Conservation (phyloP, 2,888 invertebrate genomes). For the Lasioglossum pauxillum region DNA sequence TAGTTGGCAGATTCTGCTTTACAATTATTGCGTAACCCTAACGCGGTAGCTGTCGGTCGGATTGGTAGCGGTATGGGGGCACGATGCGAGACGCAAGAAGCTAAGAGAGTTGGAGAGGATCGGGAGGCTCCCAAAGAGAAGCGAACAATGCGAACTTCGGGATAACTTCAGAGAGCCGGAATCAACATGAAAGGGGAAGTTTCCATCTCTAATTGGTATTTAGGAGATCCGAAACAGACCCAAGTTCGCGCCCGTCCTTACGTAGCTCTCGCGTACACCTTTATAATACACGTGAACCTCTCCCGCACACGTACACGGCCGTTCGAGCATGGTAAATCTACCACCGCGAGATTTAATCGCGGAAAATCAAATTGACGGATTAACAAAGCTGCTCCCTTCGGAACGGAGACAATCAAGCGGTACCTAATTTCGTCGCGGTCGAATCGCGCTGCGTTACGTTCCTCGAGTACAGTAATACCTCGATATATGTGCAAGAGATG, state of each 20-base stretch:
- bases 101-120: conserved; percentile 61
- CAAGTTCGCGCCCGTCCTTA: conserved; percentile 68
- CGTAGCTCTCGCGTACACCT: conserved; percentile 37
- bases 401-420: conserved; percentile 19
- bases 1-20: conserved; percentile 71
- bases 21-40: conserved; percentile 76
- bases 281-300: conserved; percentile 24
- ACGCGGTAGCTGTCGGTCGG: conserved; percentile 70
- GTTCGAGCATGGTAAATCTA: conserved; percentile 3
- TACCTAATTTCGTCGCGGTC: background rate
- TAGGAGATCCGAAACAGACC: conserved; percentile 83
- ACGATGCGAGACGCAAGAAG: conserved; percentile 49
- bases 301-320: background rate
- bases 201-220: conserved; percentile 84
- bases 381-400: conserved; percentile 16
- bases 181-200: conserved; percentile 84
- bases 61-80: conserved; percentile 39
- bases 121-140: conserved; percentile 66
- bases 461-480: background rate
- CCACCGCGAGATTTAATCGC: conserved; percentile 43
- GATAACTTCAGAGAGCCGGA: conserved; percentile 80
- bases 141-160: conserved; percentile 82
- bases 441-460: background rate
- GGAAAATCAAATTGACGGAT: conserved; percentile 46
- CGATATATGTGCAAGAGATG: background rate